Percentiles rank a stretch among this genome's conserved stretches.
Evolutionary conservation across 2,888 invertebrate genomes (phyloP).

Genomic region (Orthosia gothica): DNA sequence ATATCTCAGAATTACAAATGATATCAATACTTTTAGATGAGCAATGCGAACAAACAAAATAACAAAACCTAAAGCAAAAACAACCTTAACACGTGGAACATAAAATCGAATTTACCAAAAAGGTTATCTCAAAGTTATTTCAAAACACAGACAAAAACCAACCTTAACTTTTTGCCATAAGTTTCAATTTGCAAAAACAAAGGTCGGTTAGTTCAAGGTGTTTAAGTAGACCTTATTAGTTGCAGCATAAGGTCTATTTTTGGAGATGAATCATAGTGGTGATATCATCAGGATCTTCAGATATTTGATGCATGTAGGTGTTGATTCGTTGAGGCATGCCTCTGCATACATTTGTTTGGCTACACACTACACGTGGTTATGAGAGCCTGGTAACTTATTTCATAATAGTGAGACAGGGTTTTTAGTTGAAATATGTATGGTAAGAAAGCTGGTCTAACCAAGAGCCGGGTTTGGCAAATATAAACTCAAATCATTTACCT

Average conservation of each 20-base stretch:
- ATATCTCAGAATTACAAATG: conserved; percentile 27
- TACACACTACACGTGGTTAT: conserved; percentile 48
- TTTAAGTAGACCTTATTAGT: conserved; percentile 44
- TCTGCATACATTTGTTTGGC: conserved; percentile 23
- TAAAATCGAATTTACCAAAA: conserved; percentile 16
- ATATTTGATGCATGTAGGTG: conserved; percentile 62
- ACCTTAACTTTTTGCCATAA: not conserved
- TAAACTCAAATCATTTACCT: no score
- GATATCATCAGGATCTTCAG: conserved; percentile 57
- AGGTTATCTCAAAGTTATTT: conserved; percentile 2
- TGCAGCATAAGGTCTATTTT: conserved; percentile 61
- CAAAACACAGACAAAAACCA: conserved; percentile 4
- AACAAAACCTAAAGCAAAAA: not conserved
- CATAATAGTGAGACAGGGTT: conserved; percentile 6
- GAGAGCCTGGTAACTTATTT: conserved; percentile 14
- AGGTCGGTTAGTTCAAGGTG: conserved; percentile 12
- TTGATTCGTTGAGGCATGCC: conserved; percentile 56
- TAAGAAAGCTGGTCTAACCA: no score
- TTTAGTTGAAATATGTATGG: not conserved
- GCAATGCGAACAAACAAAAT: conserved; percentile 23
- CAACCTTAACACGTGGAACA: conserved; percentile 7
- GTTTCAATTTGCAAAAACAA: conserved; percentile 17
- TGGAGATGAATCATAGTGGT: conserved; percentile 45
- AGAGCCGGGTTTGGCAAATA: no score
- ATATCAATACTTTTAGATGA: conserved; percentile 43